These are phyloP conservation scores for Leptoclinus maculatus DNA, from an alignment of 2,797 vertebrate species.

Conservation along the genomic window DNA sequence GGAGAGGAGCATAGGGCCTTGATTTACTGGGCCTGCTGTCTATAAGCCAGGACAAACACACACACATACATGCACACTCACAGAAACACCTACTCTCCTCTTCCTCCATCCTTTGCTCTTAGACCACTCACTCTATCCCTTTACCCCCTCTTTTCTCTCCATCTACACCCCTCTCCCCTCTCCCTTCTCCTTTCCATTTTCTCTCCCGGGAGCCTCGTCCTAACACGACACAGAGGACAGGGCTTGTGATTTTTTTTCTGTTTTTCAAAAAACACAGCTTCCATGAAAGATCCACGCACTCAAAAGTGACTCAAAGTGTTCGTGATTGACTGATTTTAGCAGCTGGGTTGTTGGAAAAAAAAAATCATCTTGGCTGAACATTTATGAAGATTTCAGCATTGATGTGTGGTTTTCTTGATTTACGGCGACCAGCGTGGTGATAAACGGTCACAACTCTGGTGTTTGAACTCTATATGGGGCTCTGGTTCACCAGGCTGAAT, in stretches of 20 bases:
- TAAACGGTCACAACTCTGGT: neutral
- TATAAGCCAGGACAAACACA: constrained; percentile 55
- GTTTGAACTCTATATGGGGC: neutral
- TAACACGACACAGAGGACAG: constrained; percentile 46
- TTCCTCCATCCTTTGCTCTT: constrained; percentile 37
- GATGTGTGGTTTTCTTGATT: neutral
- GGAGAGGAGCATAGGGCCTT: constrained; percentile 69
- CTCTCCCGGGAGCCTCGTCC: constrained; percentile 42
- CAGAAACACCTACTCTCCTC: constrained; percentile 48
- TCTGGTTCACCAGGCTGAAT: neutral
- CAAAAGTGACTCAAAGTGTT: neutral
- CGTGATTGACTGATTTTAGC: neutral
- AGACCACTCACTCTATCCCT: constrained; percentile 37
- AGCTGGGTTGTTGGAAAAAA: neutral
- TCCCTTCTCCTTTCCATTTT: constrained; percentile 47
- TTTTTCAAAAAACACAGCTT: constrained; percentile 7
- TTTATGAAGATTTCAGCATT: neutral
- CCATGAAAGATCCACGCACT: neutral
- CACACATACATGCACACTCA: neutral
- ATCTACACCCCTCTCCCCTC: constrained; percentile 55
- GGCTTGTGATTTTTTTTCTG: constrained; percentile 8
- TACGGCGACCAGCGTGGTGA: neutral
- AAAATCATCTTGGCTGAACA: neutral
- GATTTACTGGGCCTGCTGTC: constrained; percentile 75
- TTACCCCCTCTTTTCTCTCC: constrained; percentile 38